Conservation (phyloP, 2,888 invertebrate species). For the Ennomos erosarius region DNA sequence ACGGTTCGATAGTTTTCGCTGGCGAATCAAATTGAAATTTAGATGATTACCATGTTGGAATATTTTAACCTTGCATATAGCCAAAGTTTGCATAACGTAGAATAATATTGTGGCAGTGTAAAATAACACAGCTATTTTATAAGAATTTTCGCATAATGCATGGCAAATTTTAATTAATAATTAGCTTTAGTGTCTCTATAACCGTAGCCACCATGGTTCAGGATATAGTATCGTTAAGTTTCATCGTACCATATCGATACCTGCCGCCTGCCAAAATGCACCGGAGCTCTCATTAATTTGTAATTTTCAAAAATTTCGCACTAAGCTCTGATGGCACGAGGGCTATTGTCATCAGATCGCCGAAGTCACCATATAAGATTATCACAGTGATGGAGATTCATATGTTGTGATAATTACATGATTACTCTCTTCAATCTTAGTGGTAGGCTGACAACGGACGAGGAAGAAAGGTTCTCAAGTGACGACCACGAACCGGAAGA, state of each 20-base stretch:
- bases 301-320: conserved; percentile 56
- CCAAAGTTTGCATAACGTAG: too few relatives aligned
- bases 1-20: too few relatives aligned
- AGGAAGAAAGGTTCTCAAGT: too few relatives aligned
- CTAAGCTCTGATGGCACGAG: conserved; percentile 61
- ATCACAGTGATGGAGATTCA: conserved; percentile 8
- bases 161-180: not conserved
- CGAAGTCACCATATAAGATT: conserved; percentile 50
- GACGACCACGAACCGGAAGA: too few relatives aligned
- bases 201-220: not conserved
- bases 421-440: too few relatives aligned
- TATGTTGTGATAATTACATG: not conserved
- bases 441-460: too few relatives aligned
- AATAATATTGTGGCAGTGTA: too few relatives aligned
- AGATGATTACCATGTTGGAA: too few relatives aligned
- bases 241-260: conserved; percentile 2
- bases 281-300: conserved; percentile 36
- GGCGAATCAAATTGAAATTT: too few relatives aligned
- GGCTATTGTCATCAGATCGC: conserved; percentile 74
- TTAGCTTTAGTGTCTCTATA: not conserved
- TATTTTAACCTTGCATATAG: too few relatives aligned
- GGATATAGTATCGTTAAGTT: conserved; percentile 11
- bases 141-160: too few relatives aligned
- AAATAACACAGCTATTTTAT: too few relatives aligned
- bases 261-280: conserved; percentile 28